phyloP scores from a whole-genome alignment of 2,797 vertebrate species.

The Prionace glauca region DNA sequence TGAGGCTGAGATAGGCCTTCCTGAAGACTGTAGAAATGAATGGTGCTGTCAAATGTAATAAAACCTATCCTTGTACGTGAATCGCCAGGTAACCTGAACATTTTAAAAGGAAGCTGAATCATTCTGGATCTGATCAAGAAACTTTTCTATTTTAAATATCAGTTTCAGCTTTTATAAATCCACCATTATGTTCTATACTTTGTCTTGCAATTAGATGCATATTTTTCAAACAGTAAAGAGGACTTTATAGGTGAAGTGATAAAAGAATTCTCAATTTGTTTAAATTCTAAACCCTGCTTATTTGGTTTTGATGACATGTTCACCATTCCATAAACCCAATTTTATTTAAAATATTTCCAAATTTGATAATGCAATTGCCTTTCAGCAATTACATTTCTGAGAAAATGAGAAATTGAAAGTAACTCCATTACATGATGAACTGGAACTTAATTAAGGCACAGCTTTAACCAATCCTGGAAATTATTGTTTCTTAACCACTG shows the following conservation, averaged over 20 bases:
- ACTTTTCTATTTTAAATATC: neutral
- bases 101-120: neutral
- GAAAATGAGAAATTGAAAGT: too few relatives aligned
- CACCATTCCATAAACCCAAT: neutral
- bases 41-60: constrained; percentile 93
- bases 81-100: constrained; percentile 86
- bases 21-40: constrained; percentile 97
- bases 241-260: neutral
- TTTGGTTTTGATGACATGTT: neutral
- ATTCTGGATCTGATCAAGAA: neutral
- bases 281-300: neutral
- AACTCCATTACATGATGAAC: neutral
- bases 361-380: neutral
- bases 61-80: constrained; percentile 92
- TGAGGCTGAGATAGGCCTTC: constrained; percentile 94
- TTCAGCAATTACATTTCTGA: neutral
- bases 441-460: neutral
- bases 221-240: neutral
- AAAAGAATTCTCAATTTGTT: neutral
- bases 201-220: too few relatives aligned
- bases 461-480: neutral
- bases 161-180: neutral
- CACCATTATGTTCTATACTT: neutral
- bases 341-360: neutral
- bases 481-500: neutral